Conservation (phyloP, 2,888 invertebrate genomes). For the Cacoxenus indagator region DNA sequence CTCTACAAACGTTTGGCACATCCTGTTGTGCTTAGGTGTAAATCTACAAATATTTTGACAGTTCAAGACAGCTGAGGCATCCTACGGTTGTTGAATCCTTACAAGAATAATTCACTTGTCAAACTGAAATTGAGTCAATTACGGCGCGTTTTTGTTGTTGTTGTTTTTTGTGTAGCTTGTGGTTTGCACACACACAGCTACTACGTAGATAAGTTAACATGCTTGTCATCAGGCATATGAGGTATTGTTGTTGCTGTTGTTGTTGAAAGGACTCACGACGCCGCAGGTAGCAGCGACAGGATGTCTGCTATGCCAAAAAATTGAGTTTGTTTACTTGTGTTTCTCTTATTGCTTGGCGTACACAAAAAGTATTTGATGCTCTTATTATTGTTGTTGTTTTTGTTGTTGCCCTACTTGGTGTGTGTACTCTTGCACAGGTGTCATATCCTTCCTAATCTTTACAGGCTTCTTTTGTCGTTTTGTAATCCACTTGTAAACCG, state of each 20-base stretch:
- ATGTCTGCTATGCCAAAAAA: conserved; percentile 11
- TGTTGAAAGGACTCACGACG: background rate
- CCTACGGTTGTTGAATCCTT: background rate
- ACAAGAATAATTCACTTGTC: conserved; percentile 35
- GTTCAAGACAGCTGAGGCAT: conserved; percentile 20
- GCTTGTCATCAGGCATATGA: background rate
- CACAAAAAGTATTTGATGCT: conserved; percentile 20
- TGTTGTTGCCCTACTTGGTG: conserved; percentile 8
- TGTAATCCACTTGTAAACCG: conserved; percentile 47
- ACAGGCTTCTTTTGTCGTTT: conserved; percentile 3
- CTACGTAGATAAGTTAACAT: conserved; percentile 14
- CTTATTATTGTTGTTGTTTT: conserved; percentile 32
- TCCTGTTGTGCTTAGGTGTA: background rate
- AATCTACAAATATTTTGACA: conserved; percentile 34
- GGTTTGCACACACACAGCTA: conserved; percentile 23
- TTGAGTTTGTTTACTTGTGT: conserved; percentile 13
- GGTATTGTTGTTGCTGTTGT: no score
- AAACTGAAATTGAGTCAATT: conserved; percentile 55
- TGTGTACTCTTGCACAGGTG: conserved; percentile 51
- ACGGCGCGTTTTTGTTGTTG: conserved; percentile 51
- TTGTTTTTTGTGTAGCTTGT: conserved; percentile 40
- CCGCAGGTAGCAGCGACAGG: conserved; percentile 13
- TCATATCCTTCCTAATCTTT: conserved; percentile 38
- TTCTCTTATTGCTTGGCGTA: background rate
- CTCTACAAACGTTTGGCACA: background rate